Evolutionary conservation across 2,113 vertebrate genomes (phyloP).

Genomic region (Eurystomus gularis): DNA sequence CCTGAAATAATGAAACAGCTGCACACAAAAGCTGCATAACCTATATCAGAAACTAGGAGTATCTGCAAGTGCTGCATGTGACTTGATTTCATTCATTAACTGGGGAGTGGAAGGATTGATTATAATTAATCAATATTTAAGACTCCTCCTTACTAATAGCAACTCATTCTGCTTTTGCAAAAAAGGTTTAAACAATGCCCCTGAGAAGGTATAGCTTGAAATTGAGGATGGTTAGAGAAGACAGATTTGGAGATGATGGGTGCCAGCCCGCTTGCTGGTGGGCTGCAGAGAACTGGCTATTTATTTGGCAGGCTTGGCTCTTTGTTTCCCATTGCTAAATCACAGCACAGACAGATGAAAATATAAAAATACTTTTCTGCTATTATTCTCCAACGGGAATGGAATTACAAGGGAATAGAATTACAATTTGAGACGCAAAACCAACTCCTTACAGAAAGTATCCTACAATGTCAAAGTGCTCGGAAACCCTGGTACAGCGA

Average conservation of each 20-base stretch:
- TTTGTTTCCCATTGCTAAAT: slow-evolving; percentile 10
- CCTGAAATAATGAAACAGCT: neutral
- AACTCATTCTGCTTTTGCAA: neutral
- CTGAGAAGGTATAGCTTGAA: neutral
- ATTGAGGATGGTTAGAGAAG: neutral
- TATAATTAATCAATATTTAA: neutral
- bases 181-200: neutral
- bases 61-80: neutral
- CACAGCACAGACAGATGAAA: neutral
- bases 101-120: neutral
- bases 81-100: neutral
- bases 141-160: neutral
- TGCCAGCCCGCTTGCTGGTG: neutral
- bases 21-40: neutral
- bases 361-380: neutral
- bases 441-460: neutral
- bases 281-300: neutral
- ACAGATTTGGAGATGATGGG: neutral
- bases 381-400: neutral
- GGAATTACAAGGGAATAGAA: neutral
- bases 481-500: neutral
- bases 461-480: neutral
- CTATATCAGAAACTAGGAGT: neutral
- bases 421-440: neutral
- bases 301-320: neutral